Evolutionary conservation across 2,888 invertebrate species (phyloP).

Genomic region (Hecatera dysodea): DNA sequence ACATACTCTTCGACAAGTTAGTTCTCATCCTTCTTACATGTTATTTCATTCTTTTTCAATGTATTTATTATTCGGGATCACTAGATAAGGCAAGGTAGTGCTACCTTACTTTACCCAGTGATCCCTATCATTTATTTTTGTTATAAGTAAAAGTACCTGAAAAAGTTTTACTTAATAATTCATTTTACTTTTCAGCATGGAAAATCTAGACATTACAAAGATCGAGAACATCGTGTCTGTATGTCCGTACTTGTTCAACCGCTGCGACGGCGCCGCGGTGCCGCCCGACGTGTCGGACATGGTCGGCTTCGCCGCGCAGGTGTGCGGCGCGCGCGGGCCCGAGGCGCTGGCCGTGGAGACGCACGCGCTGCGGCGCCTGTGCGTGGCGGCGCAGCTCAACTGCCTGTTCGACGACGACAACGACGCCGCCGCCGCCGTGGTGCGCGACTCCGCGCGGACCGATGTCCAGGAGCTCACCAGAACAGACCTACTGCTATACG

Average conservation of each 20-base stretch:
- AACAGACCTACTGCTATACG: constrained; percentile 65
- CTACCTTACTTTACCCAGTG: no score
- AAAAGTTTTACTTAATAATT: no score
- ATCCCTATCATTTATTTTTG: no score
- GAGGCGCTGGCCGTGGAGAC: constrained; percentile 44
- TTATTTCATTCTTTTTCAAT: no score
- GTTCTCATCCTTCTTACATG: background rate
- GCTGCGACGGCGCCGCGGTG: constrained; percentile 41
- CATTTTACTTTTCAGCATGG: constrained; percentile 64
- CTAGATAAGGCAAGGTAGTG: no score
- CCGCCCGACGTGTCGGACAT: constrained; percentile 55
- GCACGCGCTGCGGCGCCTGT: constrained; percentile 72
- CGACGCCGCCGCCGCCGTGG: constrained; percentile 61
- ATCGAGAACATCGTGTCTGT: constrained; percentile 75
- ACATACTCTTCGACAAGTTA: background rate
- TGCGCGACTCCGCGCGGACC: constrained; percentile 46
- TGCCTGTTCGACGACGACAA: constrained; percentile 75
- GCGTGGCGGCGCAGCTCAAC: constrained; percentile 71
- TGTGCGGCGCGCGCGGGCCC: constrained; percentile 44
- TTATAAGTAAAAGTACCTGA: no score
- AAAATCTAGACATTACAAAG: constrained; percentile 61
- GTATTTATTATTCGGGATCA: no score
- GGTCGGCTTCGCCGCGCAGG: constrained; percentile 51
- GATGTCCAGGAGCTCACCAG: constrained; percentile 63
- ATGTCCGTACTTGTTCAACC: constrained; percentile 69